Evolutionary conservation across 2,113 vertebrate genomes (phyloP), one percentile per base, ranked within the genome.

Genomic region (Nycticorax nycticorax): DNA sequence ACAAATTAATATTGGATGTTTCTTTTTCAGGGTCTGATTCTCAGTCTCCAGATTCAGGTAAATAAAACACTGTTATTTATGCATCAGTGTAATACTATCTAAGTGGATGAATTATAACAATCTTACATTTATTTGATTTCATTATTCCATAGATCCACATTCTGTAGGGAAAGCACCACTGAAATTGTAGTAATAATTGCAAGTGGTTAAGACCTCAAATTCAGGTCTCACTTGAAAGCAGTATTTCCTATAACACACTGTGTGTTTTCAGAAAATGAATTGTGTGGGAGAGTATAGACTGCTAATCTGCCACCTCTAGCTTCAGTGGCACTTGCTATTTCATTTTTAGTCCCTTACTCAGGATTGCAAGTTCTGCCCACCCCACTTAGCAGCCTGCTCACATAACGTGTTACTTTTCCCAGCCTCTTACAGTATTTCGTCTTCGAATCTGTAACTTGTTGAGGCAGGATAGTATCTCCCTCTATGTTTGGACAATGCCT

Each of bases 1-100:
- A 74, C 12, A 85, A 59, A 33, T n/a, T 92, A 84, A 93, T 48
- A 50, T 6, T 92, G 83, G 35, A 22, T 60, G 17, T 95, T 96
- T 96, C 66, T 97, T 81, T 97, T 97, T 92, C 97, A 99, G 99
- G 99, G 53, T 98, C 98, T 98, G 99, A 99, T 93, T 98, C 98
- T 96, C 98, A 99, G 84, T 99, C 99, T 85, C 98, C 98, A 96
- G 99, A 99, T 95, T 98, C 99, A 98, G 99, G 99, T 99, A 99
- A 98, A 89, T 90, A 59, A 87, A 96, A 84, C 67, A 16, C 27
- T 28, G 28, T 87, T 97, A 66, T 92, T 94, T 84, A 88, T 95
- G 13, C 22, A 33, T 82, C 35, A 15, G 9, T 53, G 43, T 57
- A 76, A 72, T 41, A 41, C 30, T 14, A 27, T 50, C 11, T 67